Evolutionary conservation across 2,113 vertebrate species (phyloP), one percentile per base, ranked within the genome.

Genomic region (Sapajus apella): DNA sequence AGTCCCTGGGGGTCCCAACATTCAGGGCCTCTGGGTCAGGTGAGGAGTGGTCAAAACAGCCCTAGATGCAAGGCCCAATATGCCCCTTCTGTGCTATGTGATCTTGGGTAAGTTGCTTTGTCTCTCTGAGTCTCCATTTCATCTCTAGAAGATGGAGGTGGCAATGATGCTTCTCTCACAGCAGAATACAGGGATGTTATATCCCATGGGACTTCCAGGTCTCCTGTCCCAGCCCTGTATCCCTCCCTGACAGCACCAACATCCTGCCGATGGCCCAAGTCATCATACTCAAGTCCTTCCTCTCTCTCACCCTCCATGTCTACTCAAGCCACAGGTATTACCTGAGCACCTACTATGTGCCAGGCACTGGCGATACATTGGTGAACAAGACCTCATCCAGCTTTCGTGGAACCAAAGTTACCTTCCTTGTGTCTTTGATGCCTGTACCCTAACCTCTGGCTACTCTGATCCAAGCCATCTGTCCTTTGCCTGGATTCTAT

Each of bases 81-180:
- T 37, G 16, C 14, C 40, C 4, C 43, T 43, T 94, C 86, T n/a
- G n/a, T 27, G 75, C 81, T 18, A 5, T 40, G 55, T 32, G 30
- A 32, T 37, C 47, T 87, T 55, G 21, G 40, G 25, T 75, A 55
- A 76, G 43, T 82, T 35, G 52, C 87, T 97, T 37, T 55, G 16
- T 64, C n/a, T 96, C 25, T 97, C 88, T 80, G 73, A 52, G 80
- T 87, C 37, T 85, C 43, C 55, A 2, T 85, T 75, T n/a, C 43
- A 5, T 68, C 96, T 96, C 73, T 91, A 37, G 40, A 81, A 81
- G 45, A 11, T 13, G 25, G 35, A 94, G 35, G 50, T 6, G 6
- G 17, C 23, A 25, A 14, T 75, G 23, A 47, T n/a, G n/a, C 37
- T 77, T 68, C 13, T 58, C 21, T 87, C 61, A 21, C 0, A 4